Evolutionary conservation across 2,888 invertebrate genomes (phyloP).

Genomic region (Coelopa pilipes): DNA sequence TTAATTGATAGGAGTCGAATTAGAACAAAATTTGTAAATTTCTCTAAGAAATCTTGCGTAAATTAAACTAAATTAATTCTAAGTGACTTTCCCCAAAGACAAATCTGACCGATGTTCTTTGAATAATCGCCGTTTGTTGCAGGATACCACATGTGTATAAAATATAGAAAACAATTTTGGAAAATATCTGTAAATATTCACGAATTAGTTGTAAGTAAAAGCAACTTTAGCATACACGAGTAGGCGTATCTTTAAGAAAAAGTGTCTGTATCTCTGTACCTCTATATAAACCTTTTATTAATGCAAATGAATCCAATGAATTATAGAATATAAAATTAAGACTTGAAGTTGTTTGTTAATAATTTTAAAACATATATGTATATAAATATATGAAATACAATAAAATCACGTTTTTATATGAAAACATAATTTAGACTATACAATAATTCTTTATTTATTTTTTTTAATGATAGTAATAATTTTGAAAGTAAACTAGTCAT

Average conservation of each 20-base stretch:
- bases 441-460: too few species aligned
- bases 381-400: too few species aligned
- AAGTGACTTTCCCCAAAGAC: slow-evolving; percentile 41
- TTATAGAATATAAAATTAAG: background rate
- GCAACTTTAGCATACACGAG: slow-evolving; percentile 11
- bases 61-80: slow-evolving; percentile 56
- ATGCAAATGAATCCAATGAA: background rate
- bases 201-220: slow-evolving; percentile 24
- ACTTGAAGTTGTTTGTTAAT: too few species aligned
- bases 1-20: background rate
- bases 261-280: slow-evolving; percentile 38
- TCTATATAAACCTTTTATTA: slow-evolving; percentile 25
- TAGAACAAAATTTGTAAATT: slow-evolving; percentile 35
- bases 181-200: slow-evolving; percentile 11
- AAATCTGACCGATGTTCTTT: slow-evolving; percentile 13
- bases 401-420: too few species aligned
- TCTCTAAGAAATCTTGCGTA: slow-evolving; percentile 51
- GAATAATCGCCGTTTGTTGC: slow-evolving; percentile 40
- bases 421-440: too few species aligned
- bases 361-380: too few species aligned
- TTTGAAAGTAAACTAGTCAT: too few species aligned
- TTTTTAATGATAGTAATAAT: too few species aligned
- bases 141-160: background rate
- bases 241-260: slow-evolving; percentile 24
- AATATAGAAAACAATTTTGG: too few species aligned